Evolutionary conservation across 2,797 vertebrate genomes (phyloP).

Genomic region (Gorsachius magnificus): DNA sequence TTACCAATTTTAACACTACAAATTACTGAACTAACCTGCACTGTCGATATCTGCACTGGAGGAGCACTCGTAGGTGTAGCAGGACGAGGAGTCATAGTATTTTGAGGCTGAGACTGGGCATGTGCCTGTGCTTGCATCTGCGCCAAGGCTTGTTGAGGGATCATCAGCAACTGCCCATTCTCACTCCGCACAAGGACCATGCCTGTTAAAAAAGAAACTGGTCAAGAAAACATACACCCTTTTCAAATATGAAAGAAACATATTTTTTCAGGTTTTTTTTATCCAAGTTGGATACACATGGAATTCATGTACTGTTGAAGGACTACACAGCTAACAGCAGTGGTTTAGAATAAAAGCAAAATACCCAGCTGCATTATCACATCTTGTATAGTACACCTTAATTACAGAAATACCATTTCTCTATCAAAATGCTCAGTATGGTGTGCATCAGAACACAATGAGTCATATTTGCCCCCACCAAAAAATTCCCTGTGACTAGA

Average conservation of each 20-base stretch:
- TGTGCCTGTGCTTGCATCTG: conserved; percentile 93
- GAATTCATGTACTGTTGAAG: not conserved
- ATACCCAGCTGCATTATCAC: not conserved
- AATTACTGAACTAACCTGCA: conserved; percentile 84
- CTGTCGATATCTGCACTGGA: conserved; percentile 87
- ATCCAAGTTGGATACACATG: not conserved
- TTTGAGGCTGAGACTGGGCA: conserved; percentile 92
- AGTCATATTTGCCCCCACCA: not conserved
- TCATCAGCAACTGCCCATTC: conserved; percentile 93
- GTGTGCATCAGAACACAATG: not conserved
- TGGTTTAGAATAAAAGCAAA: not conserved
- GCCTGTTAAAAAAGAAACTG: conserved; percentile 72
- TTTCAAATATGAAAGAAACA: not conserved
- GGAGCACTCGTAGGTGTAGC: conserved; percentile 87
- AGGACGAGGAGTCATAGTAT: conserved; percentile 88
- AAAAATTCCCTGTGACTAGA: not conserved
- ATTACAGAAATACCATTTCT: not conserved
- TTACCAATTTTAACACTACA: not conserved
- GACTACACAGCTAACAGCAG: not conserved
- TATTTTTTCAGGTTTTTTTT: not conserved
- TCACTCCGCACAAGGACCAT: conserved; percentile 96
- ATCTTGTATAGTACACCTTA: not conserved
- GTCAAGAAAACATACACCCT: not conserved
- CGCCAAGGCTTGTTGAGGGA: conserved; percentile 92
- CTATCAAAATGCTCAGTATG: not conserved